A percentile compares a stretch with the other conserved stretches of the same genome.
Evolutionary conservation across 1,140 invertebrate species (phyloP).

Genomic region (Heliconius himera): DNA sequence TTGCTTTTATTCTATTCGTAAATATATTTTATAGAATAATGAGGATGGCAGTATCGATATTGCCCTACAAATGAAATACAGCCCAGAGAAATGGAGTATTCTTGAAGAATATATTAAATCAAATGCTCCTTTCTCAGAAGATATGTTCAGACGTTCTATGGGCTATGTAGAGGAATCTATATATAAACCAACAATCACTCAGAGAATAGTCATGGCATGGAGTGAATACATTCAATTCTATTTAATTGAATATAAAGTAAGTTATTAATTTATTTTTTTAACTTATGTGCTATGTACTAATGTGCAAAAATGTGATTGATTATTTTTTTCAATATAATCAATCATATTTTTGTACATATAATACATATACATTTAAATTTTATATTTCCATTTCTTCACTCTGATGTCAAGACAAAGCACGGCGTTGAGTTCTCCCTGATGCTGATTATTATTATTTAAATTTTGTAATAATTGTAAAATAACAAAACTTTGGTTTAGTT

Average conservation of each 20-base stretch:
- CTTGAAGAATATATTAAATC: conserved; percentile 58
- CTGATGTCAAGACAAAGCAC: too few species aligned
- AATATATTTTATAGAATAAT: conserved; percentile 53
- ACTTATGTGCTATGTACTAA: neutral
- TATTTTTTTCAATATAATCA: too few species aligned
- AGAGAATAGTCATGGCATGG: conserved; percentile 64
- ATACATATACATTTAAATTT: too few species aligned
- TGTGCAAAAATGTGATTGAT: too few species aligned
- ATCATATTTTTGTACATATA: too few species aligned
- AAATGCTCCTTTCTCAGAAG: conserved; percentile 53
- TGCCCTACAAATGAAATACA: conserved; percentile 66
- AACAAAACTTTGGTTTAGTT: too few species aligned
- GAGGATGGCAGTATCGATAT: conserved; percentile 65
- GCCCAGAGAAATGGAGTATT: conserved; percentile 53
- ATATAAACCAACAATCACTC: conserved; percentile 61
- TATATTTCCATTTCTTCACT: too few species aligned
- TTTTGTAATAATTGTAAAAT: too few species aligned
- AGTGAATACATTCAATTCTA: conserved; percentile 64
- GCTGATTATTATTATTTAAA: too few species aligned
- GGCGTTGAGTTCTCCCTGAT: too few species aligned
- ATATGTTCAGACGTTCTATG: conserved; percentile 61
- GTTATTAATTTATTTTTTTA: neutral
- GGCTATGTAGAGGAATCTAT: conserved; percentile 69
- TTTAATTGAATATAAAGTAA: conserved; percentile 69
- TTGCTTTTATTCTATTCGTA: neutral